These are phyloP conservation scores for Euplexia lucipara DNA, from an alignment of 2,888 invertebrate genomes.

Conservation along the genomic window DNA sequence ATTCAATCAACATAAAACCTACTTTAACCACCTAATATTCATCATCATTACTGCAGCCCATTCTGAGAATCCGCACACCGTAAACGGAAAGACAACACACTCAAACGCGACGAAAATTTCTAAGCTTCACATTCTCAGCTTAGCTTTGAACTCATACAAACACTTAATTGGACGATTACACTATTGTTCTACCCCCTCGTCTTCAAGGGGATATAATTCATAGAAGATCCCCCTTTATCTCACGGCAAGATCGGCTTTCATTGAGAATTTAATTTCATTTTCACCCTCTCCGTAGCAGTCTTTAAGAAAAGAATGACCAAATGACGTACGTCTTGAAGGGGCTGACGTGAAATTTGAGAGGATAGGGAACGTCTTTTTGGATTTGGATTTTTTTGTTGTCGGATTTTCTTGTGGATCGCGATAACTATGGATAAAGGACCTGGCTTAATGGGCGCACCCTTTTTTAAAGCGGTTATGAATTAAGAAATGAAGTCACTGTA, in stretches of 20 bases:
- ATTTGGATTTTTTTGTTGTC: conserved; percentile 62
- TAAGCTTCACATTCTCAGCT: conserved; percentile 71
- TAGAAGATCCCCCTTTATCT: conserved; percentile 86
- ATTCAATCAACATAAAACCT: conserved; percentile 13
- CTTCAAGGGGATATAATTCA: conserved; percentile 86
- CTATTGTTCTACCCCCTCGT: conserved; percentile 87
- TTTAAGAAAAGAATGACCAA: conserved; percentile 88
- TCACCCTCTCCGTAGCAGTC: conserved; percentile 84
- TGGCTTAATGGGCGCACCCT: conserved; percentile 20
- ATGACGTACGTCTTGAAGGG: conserved; percentile 79
- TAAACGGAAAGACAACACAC: conserved; percentile 41
- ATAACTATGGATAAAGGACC: conserved; percentile 46
- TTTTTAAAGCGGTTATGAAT: conserved; percentile 30
- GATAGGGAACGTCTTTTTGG: conserved; percentile 75
- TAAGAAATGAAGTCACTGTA: conserved; percentile 1
- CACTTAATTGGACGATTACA: conserved; percentile 90
- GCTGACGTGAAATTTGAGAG: conserved; percentile 78
- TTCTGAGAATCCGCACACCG: conserved; percentile 17
- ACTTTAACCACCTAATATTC: conserved; percentile 11
- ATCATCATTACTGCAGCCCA: conserved; percentile 33
- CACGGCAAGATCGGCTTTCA: conserved; percentile 86
- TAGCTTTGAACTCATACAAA: conserved; percentile 82
- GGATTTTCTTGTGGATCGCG: conserved; percentile 45
- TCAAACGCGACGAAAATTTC: conserved; percentile 61
- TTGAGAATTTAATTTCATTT: conserved; percentile 90